Conservation (phyloP, 2,113 vertebrate genomes). For the Equus quagga region DNA sequence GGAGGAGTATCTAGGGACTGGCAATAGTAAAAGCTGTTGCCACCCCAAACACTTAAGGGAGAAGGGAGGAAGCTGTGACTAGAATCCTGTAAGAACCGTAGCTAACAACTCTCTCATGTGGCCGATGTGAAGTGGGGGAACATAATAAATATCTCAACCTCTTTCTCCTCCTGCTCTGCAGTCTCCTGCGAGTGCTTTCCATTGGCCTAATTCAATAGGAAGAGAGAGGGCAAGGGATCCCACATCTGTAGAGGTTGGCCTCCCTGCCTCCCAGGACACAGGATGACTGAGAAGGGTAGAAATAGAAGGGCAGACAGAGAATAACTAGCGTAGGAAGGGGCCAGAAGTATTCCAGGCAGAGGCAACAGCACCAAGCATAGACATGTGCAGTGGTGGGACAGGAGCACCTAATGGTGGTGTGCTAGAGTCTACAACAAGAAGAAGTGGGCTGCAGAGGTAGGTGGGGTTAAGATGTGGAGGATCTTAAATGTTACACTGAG, state of each 20-base stretch:
- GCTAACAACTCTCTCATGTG: neutral
- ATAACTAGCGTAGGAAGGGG: neutral
- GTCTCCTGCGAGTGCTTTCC: neutral
- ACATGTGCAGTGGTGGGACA: neutral
- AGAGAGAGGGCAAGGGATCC: neutral
- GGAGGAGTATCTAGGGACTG: neutral
- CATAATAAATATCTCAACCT: neutral
- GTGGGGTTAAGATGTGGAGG: neutral
- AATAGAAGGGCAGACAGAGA: constrained; percentile 30
- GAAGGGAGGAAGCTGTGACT: neutral
- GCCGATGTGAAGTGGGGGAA: neutral
- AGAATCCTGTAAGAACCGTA: neutral
- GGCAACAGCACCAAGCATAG: neutral
- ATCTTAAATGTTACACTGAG: neutral
- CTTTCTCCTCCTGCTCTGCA: neutral
- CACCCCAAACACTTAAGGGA: neutral
- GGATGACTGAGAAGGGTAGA: neutral
- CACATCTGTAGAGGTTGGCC: neutral
- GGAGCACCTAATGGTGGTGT: neutral
- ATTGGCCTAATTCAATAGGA: neutral
- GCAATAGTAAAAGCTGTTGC: constrained; percentile 21
- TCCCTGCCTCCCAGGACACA: neutral
- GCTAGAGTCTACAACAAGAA: neutral
- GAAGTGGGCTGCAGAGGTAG: neutral
- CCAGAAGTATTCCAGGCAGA: neutral